Evolutionary conservation across 2,113 vertebrate genomes (phyloP), one percentile per base, ranked within the genome.

Genomic region (Sorex fumeus): DNA sequence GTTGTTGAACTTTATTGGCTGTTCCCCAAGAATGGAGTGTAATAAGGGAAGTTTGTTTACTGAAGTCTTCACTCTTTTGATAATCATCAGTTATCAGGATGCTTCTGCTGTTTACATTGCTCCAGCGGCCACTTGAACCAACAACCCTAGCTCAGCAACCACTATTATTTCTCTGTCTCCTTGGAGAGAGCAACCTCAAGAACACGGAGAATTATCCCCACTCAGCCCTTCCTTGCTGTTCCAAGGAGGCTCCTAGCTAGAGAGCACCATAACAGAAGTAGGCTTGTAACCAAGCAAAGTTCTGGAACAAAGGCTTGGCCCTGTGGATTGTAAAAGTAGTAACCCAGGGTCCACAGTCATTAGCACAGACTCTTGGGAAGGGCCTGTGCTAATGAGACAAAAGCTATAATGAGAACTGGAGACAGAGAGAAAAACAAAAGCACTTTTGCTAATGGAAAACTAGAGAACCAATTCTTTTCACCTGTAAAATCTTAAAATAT

Each of bases 361-460:
- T 83, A 40, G 40, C 40, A 3, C 40, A 4, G 40, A 11, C 16
- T 78, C 19, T 40, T 13, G 53, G n/a, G 70, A 93, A 28, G 19
- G 25, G 3, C 12, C 72, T 34, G 66, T 60, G 28, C n/a, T 72
- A 21, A 62, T 18, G 36, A 87, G 36, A 50, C 21, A 19, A 77
- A 40, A 40, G 7, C 40, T 40, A n/a, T n/a, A n/a, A n/a, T 40
- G 40, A 40, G 40, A 40, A 40, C 40, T 40, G 40, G 3, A 40
- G 40, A 40, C 40, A 40, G 40, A 40, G 40, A 40, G 7, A 40
- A 40, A 40, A 40, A 40, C 40, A 40, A 40, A 40, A 40, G 3
- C 7, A 40, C 40, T 91, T 91, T 77, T 43, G 57, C 23, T 53
- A 75, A 80, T 32, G 27, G 8, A 16, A 85, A 88, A 60, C 91